Percentiles rank a stretch among this genome's conserved stretches.
phyloP scores from a whole-genome alignment of 37 sponge, comb jelly and placozoan species.

The Hormiphora californensis region DNA sequence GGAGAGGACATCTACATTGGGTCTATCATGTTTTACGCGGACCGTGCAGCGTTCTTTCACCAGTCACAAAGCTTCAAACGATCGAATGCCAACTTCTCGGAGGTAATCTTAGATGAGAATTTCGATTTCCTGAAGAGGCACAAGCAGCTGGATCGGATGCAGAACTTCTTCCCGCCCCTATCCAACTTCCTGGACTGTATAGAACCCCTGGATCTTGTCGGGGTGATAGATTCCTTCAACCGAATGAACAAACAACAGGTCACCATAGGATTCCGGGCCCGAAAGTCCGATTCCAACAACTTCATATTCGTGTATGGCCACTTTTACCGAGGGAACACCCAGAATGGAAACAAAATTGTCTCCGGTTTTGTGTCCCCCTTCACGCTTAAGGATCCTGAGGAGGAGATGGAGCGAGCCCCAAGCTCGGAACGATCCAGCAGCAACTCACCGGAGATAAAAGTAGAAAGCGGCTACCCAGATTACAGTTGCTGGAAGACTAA shows the following conservation, averaged over 20 bases:
- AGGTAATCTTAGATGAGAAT: conserved; percentile 12
- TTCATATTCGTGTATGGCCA: conserved; percentile 9
- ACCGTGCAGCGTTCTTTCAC: not conserved
- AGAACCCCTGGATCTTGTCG: not conserved
- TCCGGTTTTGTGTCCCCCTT: not conserved
- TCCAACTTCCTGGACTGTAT: not conserved
- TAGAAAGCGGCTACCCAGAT: not conserved
- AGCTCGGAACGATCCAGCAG: no score
- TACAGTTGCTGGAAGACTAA: no score
- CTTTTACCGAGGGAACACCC: conserved; percentile 10
- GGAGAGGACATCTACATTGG: conserved; percentile 17
- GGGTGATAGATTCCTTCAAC: not conserved
- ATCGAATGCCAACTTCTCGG: conserved; percentile 14
- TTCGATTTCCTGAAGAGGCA: conserved; percentile 1
- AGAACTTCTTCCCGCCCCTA: not conserved
- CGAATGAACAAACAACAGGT: not conserved
- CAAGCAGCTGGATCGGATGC: conserved; percentile 8
- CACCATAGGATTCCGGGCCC: not conserved
- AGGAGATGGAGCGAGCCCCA: no score
- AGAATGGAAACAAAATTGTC: conserved; percentile 8
- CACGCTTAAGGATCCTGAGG: not conserved
- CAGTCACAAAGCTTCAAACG: not conserved
- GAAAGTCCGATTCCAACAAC: not conserved
- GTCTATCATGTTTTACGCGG: not conserved
- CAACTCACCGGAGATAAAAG: not conserved